phyloP scores from a whole-genome alignment of 1,140 invertebrate genomes.

The Mycetomoellerius zeteki region DNA sequence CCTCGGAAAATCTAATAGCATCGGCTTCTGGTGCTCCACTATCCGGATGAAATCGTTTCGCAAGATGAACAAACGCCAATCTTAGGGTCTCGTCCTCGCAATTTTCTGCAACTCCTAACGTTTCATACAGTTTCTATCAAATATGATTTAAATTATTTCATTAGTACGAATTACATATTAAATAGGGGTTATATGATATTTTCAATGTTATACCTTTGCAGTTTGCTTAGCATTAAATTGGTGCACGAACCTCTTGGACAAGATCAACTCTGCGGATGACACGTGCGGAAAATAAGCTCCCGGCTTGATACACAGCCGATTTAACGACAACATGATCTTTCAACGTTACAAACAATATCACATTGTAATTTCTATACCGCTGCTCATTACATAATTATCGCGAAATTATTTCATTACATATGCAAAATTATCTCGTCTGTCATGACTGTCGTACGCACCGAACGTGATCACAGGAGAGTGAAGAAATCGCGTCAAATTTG shows the following conservation, averaged over 20 bases:
- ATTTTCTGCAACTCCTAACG: slow-evolving; percentile 89
- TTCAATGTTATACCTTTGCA: slow-evolving; percentile 33
- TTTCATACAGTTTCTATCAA: slow-evolving; percentile 89
- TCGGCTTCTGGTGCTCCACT: slow-evolving; percentile 90
- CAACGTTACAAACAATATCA: not conserved
- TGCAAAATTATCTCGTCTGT: not conserved
- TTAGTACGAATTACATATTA: not conserved
- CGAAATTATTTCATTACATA: not conserved
- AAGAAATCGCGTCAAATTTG: not conserved
- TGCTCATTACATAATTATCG: slow-evolving; percentile 11
- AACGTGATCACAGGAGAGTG: not conserved
- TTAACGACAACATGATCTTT: slow-evolving; percentile 58
- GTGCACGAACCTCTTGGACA: slow-evolving; percentile 55
- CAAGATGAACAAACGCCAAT: slow-evolving; percentile 91
- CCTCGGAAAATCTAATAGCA: slow-evolving; percentile 91
- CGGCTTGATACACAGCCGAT: not conserved
- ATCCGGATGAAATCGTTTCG: slow-evolving; percentile 94
- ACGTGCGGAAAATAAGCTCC: not conserved
- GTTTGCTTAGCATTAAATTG: slow-evolving; percentile 20
- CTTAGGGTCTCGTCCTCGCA: slow-evolving; percentile 91
- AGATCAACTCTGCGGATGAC: slow-evolving; percentile 4
- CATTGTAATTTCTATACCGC: not conserved
- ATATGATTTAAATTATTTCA: slow-evolving; percentile 7
- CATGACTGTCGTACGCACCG: not conserved
- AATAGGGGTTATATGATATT: not conserved